Evolutionary conservation across 2,888 invertebrate species (phyloP).

Genomic region (Amblyjoppa fuscipennis): DNA sequence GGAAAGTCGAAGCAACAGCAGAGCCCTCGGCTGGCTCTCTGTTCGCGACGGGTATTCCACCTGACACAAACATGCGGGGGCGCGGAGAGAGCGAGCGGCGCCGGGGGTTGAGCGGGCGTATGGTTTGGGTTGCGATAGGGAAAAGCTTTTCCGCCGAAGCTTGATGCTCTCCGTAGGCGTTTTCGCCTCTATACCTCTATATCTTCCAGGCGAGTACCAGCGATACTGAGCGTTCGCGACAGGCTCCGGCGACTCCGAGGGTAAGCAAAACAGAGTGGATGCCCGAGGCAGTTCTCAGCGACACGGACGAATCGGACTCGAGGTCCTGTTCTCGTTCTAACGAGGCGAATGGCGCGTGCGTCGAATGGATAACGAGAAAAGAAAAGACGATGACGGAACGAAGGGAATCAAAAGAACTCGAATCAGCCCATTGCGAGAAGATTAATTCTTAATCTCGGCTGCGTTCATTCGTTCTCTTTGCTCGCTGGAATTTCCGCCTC

Average conservation of each 20-base stretch:
- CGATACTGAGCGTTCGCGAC: slow-evolving; percentile 5
- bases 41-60: slow-evolving; percentile 68
- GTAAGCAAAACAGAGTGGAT: not conserved
- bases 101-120: not conserved
- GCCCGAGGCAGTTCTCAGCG: not conserved
- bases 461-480: slow-evolving; percentile 11
- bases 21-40: slow-evolving; percentile 58
- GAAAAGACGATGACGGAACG: not conserved
- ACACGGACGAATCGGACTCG: slow-evolving; percentile 6
- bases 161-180: slow-evolving; percentile 34
- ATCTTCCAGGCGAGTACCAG: not conserved
- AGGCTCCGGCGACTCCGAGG: not conserved
- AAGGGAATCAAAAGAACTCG: not conserved
- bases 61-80: slow-evolving; percentile 65
- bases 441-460: slow-evolving; percentile 23
- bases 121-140: slow-evolving; percentile 30
- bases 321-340: not conserved
- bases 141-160: slow-evolving; percentile 37
- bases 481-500: not conserved
- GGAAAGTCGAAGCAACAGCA: slow-evolving; percentile 61
- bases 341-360: not conserved
- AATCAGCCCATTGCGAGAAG: not conserved
- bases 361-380: not conserved
- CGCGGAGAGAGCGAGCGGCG: slow-evolving; percentile 13
- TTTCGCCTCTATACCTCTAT: slow-evolving; percentile 37